Evolutionary conservation across 2,113 vertebrate species (phyloP).

Genomic region (Poicephalus meyeri): DNA sequence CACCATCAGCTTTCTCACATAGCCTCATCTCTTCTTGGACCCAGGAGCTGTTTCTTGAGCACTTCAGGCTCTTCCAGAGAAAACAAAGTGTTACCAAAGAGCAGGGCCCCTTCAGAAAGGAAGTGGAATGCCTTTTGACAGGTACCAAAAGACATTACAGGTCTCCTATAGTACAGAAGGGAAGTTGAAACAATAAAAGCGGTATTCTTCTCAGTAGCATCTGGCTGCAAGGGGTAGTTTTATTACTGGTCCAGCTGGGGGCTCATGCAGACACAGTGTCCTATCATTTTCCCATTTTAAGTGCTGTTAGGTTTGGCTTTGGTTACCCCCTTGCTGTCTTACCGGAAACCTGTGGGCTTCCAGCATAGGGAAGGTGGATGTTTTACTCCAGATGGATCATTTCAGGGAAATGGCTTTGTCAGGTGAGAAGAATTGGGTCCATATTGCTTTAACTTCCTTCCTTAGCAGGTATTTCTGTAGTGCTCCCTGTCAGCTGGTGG

Average conservation of each 20-base stretch:
- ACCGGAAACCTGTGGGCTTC: neutral
- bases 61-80: neutral
- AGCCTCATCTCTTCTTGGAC: rapidly evolving
- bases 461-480: neutral
- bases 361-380: neutral
- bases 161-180: neutral
- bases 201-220: neutral
- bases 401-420: neutral
- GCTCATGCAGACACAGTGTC: rapidly evolving
- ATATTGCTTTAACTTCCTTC: neutral
- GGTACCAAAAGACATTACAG: neutral
- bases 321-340: neutral
- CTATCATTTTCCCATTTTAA: neutral
- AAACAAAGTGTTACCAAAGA: neutral
- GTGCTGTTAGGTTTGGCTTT: neutral
- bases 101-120: neutral
- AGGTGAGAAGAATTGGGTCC: neutral
- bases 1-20: neutral
- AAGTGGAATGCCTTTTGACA: neutral
- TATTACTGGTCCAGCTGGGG: neutral
- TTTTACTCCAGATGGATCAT: neutral
- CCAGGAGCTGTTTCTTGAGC: neutral
- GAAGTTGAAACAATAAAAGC: neutral
- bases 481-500: neutral
- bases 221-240: neutral